Evolutionary conservation across 2,888 invertebrate species (phyloP), one percentile per base, ranked within the genome.

Genomic region (Taenaris catops): DNA sequence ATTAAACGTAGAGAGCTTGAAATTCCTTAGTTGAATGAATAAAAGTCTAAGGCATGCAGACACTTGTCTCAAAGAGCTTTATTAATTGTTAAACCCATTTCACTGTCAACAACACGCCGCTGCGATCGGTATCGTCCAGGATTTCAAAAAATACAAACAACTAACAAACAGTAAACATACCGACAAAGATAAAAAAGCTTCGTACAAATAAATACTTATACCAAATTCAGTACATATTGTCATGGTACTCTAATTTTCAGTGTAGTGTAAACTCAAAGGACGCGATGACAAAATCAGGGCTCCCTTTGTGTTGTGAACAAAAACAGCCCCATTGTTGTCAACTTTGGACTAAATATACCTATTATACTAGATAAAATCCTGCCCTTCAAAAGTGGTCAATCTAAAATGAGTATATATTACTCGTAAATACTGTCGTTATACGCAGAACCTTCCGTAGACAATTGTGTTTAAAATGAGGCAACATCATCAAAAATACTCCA

Each of bases 71-170:
- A 45, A 58, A 79, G 78, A 75, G 79, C 70, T 78, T 79, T 84
- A 84, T 84, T 86, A 81, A 81, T 80, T 80, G 73, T 74, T 63
- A 65, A 68, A 81, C 83, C 81, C 81, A 78, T 76, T 83, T 83
- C 80, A 81, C 78, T 80, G 86, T 81, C 86, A 80, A 68, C 73
- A 68, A 60, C 84, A 81, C 76, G 69, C 79, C 72, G 51, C n/a
- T n/a, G n/a, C 58, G 74, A 74, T 79, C 76, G 66, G 79, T 80
- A 79, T 69, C 76, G 64, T 53, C 59, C 66, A 62, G 62, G 58
- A 63, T 53, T 32, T 60, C 56, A 60, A 63, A 70, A 63, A 70
- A 73, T 74, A n/a, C n/a, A n/a, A n/a, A n/a, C n/a, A n/a, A n/a
- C n/a, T n/a, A 65, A 67, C 52, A 56, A 58, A 63, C 59, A 63